Base-by-base conservation (phyloP, 2,888 invertebrate genomes). In the Bellardia bayeri region DNA sequence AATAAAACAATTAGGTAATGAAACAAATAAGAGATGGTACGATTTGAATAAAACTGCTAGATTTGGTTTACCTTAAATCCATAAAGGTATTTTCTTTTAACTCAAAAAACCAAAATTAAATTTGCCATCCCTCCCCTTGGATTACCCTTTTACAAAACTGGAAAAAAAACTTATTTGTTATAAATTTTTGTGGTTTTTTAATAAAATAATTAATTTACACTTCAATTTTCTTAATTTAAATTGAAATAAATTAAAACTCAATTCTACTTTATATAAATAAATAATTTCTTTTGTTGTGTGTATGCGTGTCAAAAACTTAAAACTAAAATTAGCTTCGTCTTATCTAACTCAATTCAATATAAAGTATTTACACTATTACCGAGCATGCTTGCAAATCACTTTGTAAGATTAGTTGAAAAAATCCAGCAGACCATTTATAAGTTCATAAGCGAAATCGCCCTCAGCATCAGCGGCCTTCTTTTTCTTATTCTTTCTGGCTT, bases 381-480 rank as follows among this genome's bases (percentile, higher is more conserved):
- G 78, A 90, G 14, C 90, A 90, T 90, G 85, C 90, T 90, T 89
- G 90, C 90, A 85, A 90, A 88, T 78, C 89, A 13, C 88, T 89
- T 87, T 91, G 90, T 90, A 90, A 90, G 90, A 90, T 92, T 82
- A 93, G 83, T 92, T 92, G 91, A 93, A 93, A 90, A 93, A 91
- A 89, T 93, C 93, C 88, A 93, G 88, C 30, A 93, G 91, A 64
- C 93, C 93, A 61, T 91, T 93, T 49, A 93, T 88, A 16, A 93
- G 82, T 37, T 93, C 92, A 71, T 91, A 90, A 74, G 92, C 93
- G 30, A 92, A 91, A 82, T 90, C 91, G 45, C 92, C 92, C 54
- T 88, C 83, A 0, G 89, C 71, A 37, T 90, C 90, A n/a, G 88
- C 89, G 76, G 90, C 90, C 54, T 91, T 91, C 90, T 92, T 92